phyloP scores from a whole-genome alignment of 2,797 vertebrate genomes.

The Buceros bicornis region DNA sequence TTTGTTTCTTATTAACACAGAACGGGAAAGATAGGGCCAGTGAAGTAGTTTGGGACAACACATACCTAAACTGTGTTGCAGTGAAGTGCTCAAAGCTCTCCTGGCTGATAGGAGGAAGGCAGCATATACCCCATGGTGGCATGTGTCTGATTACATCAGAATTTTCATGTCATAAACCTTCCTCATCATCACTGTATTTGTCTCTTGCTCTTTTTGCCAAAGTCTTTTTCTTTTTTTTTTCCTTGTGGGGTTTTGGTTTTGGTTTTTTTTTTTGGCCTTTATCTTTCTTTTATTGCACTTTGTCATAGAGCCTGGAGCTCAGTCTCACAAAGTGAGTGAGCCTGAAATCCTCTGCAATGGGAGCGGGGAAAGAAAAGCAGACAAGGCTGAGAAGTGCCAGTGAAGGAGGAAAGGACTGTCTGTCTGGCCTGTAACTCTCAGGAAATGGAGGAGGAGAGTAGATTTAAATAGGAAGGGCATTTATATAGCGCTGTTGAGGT shows the following conservation, averaged over 20 bases:
- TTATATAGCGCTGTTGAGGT: background rate
- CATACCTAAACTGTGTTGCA: background rate
- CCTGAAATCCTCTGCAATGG: background rate
- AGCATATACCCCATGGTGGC: rapidly evolving
- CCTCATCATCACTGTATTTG: background rate
- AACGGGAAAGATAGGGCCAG: background rate
- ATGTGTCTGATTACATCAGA: rapidly evolving
- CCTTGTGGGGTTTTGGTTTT: too few species aligned
- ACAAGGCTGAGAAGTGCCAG: background rate
- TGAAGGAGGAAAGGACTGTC: background rate
- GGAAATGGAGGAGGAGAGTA: background rate
- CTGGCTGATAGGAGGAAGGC: background rate
- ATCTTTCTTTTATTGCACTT: background rate
- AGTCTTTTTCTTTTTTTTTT: background rate
- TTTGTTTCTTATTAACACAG: background rate
- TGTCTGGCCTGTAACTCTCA: too few species aligned
- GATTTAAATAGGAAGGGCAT: background rate
- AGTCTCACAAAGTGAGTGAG: background rate
- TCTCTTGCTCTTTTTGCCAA: background rate
- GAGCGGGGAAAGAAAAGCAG: background rate
- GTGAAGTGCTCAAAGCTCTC: background rate
- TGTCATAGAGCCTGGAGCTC: background rate
- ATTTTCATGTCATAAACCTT: background rate
- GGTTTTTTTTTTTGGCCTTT: background rate
- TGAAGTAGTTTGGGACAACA: background rate